Evolutionary conservation across 2,797 vertebrate genomes (phyloP), one percentile per base, ranked within the genome.

Genomic region (Mastacembelus armatus): DNA sequence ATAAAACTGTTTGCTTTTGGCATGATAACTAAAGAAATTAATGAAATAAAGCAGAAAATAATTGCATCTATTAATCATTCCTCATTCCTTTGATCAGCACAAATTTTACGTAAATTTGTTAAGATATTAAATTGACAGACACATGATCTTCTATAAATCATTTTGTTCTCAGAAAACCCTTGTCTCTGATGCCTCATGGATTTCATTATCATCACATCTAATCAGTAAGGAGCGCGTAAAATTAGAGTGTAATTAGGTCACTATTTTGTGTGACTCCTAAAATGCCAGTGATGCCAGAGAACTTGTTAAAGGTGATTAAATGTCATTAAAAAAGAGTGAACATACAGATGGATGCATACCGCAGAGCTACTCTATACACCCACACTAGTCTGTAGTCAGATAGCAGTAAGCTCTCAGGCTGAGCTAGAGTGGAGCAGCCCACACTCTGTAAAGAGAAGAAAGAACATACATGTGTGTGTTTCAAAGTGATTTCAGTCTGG

Each of bases 211-310:
- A 62, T 80, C 36, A 16, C 21, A 48, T 58, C 55, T 74, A 63
- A 79, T 74, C 61, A 77, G 67, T 14, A 11, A 60, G 55, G 55
- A 61, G 56, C 19, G 64, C 48, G 45, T 77, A 64, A 68, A 71
- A 80, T 79, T 42, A 71, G 30, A 59, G 45, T 40, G 50, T 51
- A 71, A 77, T 78, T 52, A 48, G 70, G 58, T 68, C 54, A 59
- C 42, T 63, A 21, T 64, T 81, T 67, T 73, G 19, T 47, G 27
- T 57, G 36, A 32, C 12, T 35, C 22, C 24, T 19, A 29, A 80
- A 67, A 72, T 60, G 64, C 67, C 43, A 65, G 51, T 5, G 24
- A 42, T 67, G 52, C 59, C 40, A 47, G 33, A 65, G 50, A 69
- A 62, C 32, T 39, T 4, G 32, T 16, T 6, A 19, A 57, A 24